Conservation (phyloP, 1,140 invertebrate genomes). For the Tenebrio molitor region DNA sequence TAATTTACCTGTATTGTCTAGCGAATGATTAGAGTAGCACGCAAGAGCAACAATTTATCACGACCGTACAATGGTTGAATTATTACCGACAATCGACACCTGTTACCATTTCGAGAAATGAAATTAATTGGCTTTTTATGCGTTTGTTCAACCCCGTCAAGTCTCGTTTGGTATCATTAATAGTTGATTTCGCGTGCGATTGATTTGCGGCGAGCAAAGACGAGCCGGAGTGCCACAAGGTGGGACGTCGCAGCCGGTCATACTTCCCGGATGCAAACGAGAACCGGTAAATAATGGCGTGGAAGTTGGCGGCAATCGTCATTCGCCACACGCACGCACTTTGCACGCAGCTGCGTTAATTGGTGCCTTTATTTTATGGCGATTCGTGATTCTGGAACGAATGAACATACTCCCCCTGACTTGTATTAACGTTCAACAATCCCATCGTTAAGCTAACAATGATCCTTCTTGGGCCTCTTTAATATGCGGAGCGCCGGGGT, state of each 20-base stretch:
- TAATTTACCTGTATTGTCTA: slow-evolving; percentile 36
- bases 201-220: not conserved
- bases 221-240: slow-evolving; percentile 23
- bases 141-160: not conserved
- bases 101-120: slow-evolving; percentile 23
- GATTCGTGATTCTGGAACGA: slow-evolving; percentile 57
- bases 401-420: slow-evolving; percentile 44
- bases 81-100: slow-evolving; percentile 29
- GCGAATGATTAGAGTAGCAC: slow-evolving; percentile 25
- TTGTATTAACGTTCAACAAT: slow-evolving; percentile 56
- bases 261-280: slow-evolving; percentile 23
- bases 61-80: slow-evolving; percentile 5
- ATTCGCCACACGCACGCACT: slow-evolving; percentile 54
- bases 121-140: slow-evolving; percentile 33
- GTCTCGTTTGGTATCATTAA: slow-evolving; percentile 5
- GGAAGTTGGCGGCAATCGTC: slow-evolving; percentile 48
- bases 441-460: slow-evolving; percentile 54
- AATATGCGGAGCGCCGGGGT: slow-evolving; percentile 53
- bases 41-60: slow-evolving; percentile 36
- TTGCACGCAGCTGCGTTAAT: slow-evolving; percentile 59
- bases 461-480: slow-evolving; percentile 49
- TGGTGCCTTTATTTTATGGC: slow-evolving; percentile 58
- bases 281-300: slow-evolving; percentile 26
- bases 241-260: slow-evolving; percentile 14
- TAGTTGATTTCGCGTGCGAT: not conserved